These are phyloP conservation scores for Chrysolina oricalcia DNA, from an alignment of 2,888 invertebrate species.

Conservation along the genomic window DNA sequence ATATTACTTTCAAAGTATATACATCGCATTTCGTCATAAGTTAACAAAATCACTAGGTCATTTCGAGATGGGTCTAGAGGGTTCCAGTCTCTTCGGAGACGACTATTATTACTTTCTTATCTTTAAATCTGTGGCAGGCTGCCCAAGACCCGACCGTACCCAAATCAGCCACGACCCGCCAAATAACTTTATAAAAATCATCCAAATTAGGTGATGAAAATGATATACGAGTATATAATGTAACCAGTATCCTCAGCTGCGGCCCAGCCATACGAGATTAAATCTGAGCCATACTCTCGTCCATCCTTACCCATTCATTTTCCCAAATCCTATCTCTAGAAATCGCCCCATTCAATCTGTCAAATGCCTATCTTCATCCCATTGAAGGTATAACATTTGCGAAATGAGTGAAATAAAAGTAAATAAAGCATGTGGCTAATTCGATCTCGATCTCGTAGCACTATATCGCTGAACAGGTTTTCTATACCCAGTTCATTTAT, in stretches of 20 bases:
- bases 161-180: neutral
- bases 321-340: conserved; percentile 3
- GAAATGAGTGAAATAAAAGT: conserved; percentile 48
- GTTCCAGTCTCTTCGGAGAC: too few species aligned
- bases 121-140: too few species aligned
- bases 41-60: too few species aligned
- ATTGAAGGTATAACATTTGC: conserved; percentile 28
- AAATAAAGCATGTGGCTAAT: conserved; percentile 51
- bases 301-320: conserved; percentile 12
- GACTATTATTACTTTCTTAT: too few species aligned
- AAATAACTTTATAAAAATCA: neutral
- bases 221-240: conserved; percentile 10
- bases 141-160: neutral
- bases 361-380: conserved; percentile 34
- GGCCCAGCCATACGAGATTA: conserved; percentile 5
- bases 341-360: conserved; percentile 35
- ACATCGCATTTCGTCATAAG: too few species aligned
- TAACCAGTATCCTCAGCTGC: neutral
- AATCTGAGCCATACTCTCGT: conserved; percentile 7
- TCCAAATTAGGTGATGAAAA: neutral
- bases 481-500: neutral
- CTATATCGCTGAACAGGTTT: conserved; percentile 33
- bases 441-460: conserved; percentile 42
- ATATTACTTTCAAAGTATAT: too few species aligned
- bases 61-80: too few species aligned